Percentiles rank a stretch among this genome's conserved stretches.
These are phyloP conservation scores for Emydura subglobosa DNA, from an alignment of 2,113 vertebrate species.

Conservation along the genomic window DNA sequence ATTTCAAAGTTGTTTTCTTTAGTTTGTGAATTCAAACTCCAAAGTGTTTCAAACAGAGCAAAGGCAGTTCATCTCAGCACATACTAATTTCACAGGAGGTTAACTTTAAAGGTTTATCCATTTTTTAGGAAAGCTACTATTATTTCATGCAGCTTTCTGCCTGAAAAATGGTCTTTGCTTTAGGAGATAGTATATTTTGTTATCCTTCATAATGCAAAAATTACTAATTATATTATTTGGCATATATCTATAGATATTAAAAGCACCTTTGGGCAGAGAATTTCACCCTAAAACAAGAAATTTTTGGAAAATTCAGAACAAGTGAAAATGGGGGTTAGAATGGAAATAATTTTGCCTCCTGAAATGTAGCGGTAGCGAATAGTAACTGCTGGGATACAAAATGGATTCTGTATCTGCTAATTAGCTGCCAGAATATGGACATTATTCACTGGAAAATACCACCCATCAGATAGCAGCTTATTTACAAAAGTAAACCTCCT, in stretches of 20 bases:
- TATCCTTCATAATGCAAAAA: constrained; percentile 46
- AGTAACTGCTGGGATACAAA: constrained; percentile 29
- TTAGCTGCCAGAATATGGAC: constrained; percentile 11
- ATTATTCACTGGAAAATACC: constrained; percentile 40
- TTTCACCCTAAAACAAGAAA: constrained; percentile 40
- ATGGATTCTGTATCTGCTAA: constrained; percentile 34
- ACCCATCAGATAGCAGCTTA: background rate
- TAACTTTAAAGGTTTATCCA: constrained; percentile 55
- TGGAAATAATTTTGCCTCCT: constrained; percentile 44
- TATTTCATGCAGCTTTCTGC: constrained; percentile 62
- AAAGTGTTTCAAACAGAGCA: constrained; percentile 44
- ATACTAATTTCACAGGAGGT: constrained; percentile 58
- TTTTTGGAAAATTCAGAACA: constrained; percentile 52
- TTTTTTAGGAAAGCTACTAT: constrained; percentile 62
- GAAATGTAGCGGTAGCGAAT: constrained; percentile 31
- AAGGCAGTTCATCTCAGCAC: constrained; percentile 28
- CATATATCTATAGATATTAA: constrained; percentile 27
- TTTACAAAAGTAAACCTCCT: background rate
- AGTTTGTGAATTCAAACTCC: constrained; percentile 8
- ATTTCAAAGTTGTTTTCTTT: background rate
- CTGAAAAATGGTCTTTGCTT: constrained; percentile 61
- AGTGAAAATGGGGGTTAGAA: constrained; percentile 29
- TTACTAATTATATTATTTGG: constrained; percentile 44
- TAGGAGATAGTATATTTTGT: constrained; percentile 63
- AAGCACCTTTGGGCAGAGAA: background rate